Evolutionary conservation across 2,888 invertebrate genomes (phyloP).

Genomic region (Luperina testacea): DNA sequence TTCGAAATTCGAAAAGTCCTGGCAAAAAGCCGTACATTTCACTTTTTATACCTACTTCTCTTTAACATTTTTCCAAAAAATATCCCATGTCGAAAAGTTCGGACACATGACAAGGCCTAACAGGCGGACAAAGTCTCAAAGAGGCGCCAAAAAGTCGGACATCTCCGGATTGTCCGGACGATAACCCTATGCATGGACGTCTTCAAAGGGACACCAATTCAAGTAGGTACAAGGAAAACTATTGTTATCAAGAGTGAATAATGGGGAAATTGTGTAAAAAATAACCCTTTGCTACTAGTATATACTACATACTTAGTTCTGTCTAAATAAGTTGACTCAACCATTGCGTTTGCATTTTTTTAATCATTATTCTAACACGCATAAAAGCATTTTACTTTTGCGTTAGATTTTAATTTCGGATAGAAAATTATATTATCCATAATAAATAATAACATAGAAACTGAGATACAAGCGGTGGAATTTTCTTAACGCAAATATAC

Average conservation of each 20-base stretch:
- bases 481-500: conserved; percentile 25
- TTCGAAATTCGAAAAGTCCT: too few relatives aligned
- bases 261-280: neutral
- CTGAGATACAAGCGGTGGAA: neutral
- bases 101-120: too few relatives aligned
- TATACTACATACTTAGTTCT: neutral
- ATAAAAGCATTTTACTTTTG: neutral
- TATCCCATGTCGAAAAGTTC: too few relatives aligned
- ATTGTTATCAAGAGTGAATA: neutral
- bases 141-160: too few relatives aligned
- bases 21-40: too few relatives aligned
- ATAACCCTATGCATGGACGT: neutral
- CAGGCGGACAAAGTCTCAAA: too few relatives aligned
- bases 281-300: neutral
- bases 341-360: neutral
- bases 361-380: neutral
- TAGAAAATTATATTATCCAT: neutral
- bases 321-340: neutral
- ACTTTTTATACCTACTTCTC: too few relatives aligned
- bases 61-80: too few relatives aligned
- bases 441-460: neutral
- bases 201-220: neutral
- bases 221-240: neutral
- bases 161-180: too few relatives aligned
- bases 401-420: neutral